Evolutionary conservation across 1,140 invertebrate genomes (phyloP).

Genomic region (Euwallacea fornicatus): DNA sequence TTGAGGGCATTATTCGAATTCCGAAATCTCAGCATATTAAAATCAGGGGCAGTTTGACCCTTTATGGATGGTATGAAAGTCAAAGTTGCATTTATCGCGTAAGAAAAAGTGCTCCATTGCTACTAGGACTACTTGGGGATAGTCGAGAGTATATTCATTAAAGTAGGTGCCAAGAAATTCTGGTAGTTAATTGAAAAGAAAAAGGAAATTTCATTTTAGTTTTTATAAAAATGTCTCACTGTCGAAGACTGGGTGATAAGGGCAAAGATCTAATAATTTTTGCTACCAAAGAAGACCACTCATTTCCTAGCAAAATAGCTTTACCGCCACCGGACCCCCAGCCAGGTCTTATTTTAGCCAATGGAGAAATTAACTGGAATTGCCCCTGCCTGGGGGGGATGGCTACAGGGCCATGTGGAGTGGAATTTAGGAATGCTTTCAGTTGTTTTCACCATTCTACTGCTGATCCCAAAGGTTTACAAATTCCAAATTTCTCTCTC

Average conservation of each 20-base stretch:
- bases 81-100: constrained; percentile 59
- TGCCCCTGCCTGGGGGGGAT: constrained; percentile 96
- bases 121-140: constrained; percentile 51
- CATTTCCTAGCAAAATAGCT: constrained; percentile 69
- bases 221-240: constrained; percentile 55
- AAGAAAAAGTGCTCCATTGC: constrained; percentile 57
- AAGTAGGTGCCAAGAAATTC: neutral
- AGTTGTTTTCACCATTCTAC: constrained; percentile 90
- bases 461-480: constrained; percentile 59
- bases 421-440: constrained; percentile 91
- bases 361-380: constrained; percentile 95
- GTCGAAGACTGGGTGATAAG: constrained; percentile 55
- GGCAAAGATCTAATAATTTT: constrained; percentile 87
- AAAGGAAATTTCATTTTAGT: too few relatives aligned
- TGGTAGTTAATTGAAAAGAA: too few relatives aligned
- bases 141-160: constrained; percentile 51
- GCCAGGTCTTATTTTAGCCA: constrained; percentile 79
- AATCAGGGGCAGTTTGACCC: constrained; percentile 59
- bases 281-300: constrained; percentile 77
- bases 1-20: constrained; percentile 61
- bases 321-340: constrained; percentile 73
- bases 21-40: constrained; percentile 59
- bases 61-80: constrained; percentile 59
- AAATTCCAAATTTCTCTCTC: neutral
- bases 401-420: constrained; percentile 92